Percentiles rank a stretch among this genome's conserved stretches.
Conservation (phyloP, 2,113 vertebrate genomes). For the Thamnaconus septentrionalis region DNA sequence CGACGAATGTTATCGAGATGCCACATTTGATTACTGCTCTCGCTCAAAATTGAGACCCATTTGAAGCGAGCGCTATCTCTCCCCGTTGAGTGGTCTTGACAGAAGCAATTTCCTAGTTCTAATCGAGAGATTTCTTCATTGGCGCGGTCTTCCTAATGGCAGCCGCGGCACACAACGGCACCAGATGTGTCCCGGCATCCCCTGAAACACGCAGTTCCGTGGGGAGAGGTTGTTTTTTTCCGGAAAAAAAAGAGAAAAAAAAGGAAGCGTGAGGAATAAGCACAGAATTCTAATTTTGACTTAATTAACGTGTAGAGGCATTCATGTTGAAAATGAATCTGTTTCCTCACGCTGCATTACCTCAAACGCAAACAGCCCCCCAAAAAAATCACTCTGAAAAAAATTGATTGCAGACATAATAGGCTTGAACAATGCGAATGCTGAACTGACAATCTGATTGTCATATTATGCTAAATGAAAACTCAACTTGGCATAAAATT, state of each 20-base stretch:
- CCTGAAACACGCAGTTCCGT: conserved; percentile 31
- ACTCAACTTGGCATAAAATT: too few species aligned
- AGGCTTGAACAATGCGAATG: too few species aligned
- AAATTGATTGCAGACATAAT: too few species aligned
- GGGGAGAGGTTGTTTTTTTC: neutral
- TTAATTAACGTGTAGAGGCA: conserved; percentile 2
- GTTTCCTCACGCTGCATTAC: too few species aligned
- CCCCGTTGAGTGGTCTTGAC: conserved; percentile 65
- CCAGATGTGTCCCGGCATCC: conserved; percentile 59
- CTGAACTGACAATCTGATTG: too few species aligned
- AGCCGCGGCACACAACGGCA: conserved; percentile 23
- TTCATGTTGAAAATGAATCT: conserved; percentile 3
- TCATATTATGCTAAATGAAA: too few species aligned
- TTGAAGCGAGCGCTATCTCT: conserved; percentile 55
- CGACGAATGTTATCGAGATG: conserved; percentile 65
- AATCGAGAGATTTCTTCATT: conserved; percentile 69
- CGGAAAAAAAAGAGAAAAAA: too few species aligned
- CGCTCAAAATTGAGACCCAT: conserved; percentile 61
- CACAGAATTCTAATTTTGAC: conserved; percentile 9
- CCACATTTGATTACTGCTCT: conserved; percentile 63
- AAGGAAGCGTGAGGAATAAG: conserved; percentile 2
- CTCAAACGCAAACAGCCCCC: too few species aligned
- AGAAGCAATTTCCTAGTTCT: conserved; percentile 73
- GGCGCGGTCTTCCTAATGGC: conserved; percentile 54
- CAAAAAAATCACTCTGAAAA: too few species aligned